Base-by-base conservation (phyloP, 2,888 invertebrate genomes). In the Drosophila formosana region DNA sequence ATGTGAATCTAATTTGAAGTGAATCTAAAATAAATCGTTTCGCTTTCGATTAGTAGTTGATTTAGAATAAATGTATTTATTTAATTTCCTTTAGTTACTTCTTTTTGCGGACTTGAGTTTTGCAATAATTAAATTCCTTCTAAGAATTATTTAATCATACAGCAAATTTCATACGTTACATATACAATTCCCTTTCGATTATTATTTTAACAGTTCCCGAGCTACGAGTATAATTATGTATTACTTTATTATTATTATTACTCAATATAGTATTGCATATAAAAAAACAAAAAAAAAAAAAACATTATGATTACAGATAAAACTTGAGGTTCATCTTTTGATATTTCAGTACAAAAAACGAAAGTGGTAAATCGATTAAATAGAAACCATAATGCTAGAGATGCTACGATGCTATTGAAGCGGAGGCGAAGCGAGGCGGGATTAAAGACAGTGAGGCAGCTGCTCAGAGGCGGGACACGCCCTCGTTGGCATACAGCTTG, bases 401-500 rank as follows among this genome's bases (percentile, higher is more conserved):
- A 8, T 50, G 34, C 47, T 51, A 49, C 13, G 4, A 8, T 30
- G 30, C 30, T 41, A 50, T 32, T 47, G 23, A 39, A 53, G 52
- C 39, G 9, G 13, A 45, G 32, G 45, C 26, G 51, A 43, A 18
- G 26, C 32, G 28, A 43, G 23, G 30, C 32, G 13, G 1, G 30
- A 6, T 53, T 26, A 9, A 6, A 41, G 28, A 34, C 18, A 18
- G 18, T 43, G 11, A 4, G 34, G 34, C 34, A 34, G 34, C 37
- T 18, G 23, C 30, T 25, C 76, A 91, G 18, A 91, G 84, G 34
- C 91, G 78, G 1, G 91, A 91, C 5, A 91, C 62, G 9, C 84
- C 89, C 64, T 91, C 90, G 53, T 91, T 91, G 25, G 75, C 82
- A 79, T 90, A 90, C 30, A 81, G 79, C 60, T 64, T 47, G 34